phyloP scores from a whole-genome alignment of 2,113 vertebrate genomes.

The Oryzias woworae region DNA sequence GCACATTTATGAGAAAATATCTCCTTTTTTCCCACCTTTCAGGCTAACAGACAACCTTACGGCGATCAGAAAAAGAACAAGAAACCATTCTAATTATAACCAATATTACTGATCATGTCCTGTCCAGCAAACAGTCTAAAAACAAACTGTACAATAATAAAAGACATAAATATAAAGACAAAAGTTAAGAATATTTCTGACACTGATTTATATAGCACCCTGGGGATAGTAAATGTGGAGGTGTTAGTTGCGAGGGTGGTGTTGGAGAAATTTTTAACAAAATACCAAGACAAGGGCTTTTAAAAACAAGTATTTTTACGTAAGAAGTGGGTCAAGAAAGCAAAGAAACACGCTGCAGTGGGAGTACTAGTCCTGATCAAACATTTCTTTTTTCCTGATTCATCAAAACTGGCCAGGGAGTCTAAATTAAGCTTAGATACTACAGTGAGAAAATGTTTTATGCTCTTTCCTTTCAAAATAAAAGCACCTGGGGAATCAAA shows the following conservation, averaged over 20 bases:
- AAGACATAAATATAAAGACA: neutral
- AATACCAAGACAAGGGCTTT: constrained; percentile 41
- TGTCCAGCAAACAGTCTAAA: constrained; percentile 8
- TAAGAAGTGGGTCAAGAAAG: constrained; percentile 64
- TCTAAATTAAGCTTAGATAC: constrained; percentile 4
- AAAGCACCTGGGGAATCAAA: constrained; percentile 21
- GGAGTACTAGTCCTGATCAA: constrained; percentile 44
- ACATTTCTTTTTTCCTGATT: constrained; percentile 22
- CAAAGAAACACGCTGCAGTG: constrained; percentile 46
- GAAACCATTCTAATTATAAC: constrained; percentile 12
- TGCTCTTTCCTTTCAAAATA: constrained; percentile 6
- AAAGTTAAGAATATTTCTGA: constrained; percentile 29
- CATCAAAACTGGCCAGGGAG: constrained; percentile 24
- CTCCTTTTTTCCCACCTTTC: constrained; percentile 30
- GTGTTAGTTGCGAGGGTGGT: neutral
- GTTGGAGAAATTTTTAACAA: constrained; percentile 28
- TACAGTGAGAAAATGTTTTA: constrained; percentile 7
- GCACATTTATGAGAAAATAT: constrained; percentile 24
- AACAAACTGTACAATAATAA: constrained; percentile 14
- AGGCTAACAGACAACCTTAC: constrained; percentile 21
- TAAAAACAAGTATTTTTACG: constrained; percentile 52
- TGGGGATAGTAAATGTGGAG: constrained; percentile 28
- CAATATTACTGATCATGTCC: constrained; percentile 16
- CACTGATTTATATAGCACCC: constrained; percentile 19
- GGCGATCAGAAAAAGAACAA: constrained; percentile 6